Evolutionary conservation across 2,797 vertebrate species (phyloP).

Genomic region (Sebastes goodei): DNA sequence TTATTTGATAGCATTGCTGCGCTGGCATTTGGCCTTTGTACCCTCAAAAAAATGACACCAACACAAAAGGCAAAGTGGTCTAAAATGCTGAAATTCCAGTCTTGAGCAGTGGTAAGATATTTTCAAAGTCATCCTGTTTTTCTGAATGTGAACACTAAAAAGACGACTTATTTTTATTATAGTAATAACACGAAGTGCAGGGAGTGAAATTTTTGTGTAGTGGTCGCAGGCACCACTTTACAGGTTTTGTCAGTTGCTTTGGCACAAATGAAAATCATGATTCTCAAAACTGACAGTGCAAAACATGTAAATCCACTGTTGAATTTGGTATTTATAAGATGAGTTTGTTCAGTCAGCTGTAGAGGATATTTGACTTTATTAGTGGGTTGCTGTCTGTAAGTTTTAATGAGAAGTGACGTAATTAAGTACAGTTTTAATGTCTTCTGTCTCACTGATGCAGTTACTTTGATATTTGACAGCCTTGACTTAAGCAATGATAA

Average conservation of each 20-base stretch:
- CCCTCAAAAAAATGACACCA: no score
- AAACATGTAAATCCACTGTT: not conserved
- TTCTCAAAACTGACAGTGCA: not conserved
- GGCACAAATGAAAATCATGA: not conserved
- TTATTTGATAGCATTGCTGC: no score
- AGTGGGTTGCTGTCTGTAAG: not conserved
- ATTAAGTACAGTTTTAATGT: not conserved
- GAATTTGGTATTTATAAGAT: not conserved
- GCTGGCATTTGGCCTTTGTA: no score
- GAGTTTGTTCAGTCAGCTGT: not conserved
- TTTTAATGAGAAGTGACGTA: not conserved
- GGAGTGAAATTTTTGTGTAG: not conserved
- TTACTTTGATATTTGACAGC: not conserved
- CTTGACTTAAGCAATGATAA: not conserved
- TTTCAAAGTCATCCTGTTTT: not conserved
- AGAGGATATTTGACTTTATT: not conserved
- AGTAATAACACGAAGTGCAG: not conserved
- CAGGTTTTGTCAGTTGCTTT: not conserved
- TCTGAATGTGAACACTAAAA: not conserved
- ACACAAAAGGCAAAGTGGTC: no score
- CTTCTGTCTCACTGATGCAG: not conserved
- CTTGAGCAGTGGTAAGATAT: no score
- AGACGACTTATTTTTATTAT: not conserved
- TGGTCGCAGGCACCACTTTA: not conserved
- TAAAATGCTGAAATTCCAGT: no score